phyloP scores from a whole-genome alignment of 2,113 vertebrate genomes.

The Ceratotherium simum region DNA sequence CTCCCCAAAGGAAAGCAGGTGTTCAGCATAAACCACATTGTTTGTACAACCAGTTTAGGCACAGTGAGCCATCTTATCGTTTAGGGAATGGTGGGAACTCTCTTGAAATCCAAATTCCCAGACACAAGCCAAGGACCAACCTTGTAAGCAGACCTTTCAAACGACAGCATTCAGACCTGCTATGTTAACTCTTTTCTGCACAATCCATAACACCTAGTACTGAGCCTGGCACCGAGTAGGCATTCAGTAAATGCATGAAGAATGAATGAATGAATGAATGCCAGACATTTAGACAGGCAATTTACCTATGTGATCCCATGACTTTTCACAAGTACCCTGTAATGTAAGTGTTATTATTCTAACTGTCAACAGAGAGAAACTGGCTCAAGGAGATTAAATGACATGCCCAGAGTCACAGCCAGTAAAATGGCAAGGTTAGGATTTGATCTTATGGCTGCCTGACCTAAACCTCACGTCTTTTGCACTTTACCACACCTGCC shows the following conservation, averaged over 20 bases:
- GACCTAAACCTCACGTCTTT: not conserved
- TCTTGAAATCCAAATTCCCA: conserved; percentile 15
- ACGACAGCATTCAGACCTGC: not conserved
- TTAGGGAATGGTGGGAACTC: not conserved
- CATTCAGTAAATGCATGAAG: not conserved
- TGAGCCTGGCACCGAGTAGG: not conserved
- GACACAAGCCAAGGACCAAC: not conserved
- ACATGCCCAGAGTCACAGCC: not conserved
- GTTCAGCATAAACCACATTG: not conserved
- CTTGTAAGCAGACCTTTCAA: not conserved
- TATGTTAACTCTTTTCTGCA: not conserved
- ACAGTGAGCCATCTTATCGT: not conserved
- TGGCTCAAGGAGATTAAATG: not conserved
- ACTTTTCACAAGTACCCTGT: not conserved
- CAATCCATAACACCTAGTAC: not conserved
- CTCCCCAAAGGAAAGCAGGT: not conserved
- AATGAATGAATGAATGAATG: not conserved
- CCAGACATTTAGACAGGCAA: not conserved
- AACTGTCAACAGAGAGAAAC: not conserved
- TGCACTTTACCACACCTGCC: not conserved
- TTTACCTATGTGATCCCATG: not conserved
- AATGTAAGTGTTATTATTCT: not conserved
- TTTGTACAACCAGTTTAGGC: not conserved
- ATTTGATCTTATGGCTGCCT: not conserved
- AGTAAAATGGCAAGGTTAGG: not conserved